phyloP scores from a whole-genome alignment of 2,888 invertebrate species.

The Cheilosia vernalis region DNA sequence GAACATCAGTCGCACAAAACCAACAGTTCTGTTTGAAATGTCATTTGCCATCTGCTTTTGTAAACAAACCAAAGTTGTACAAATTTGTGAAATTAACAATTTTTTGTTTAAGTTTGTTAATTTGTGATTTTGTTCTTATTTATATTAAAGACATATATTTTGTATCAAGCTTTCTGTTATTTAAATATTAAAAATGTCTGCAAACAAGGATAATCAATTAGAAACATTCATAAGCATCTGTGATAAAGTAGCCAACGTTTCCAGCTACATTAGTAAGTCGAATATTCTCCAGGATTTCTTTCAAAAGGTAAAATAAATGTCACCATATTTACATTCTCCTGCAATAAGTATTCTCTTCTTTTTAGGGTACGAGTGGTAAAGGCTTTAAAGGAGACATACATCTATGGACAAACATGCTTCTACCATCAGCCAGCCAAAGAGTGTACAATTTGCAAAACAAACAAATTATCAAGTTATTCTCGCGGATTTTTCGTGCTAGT shows the following conservation, averaged over 20 bases:
- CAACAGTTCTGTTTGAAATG: background rate
- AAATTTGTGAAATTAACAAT: slow-evolving; percentile 28
- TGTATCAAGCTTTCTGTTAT: background rate
- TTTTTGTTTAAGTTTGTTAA: background rate
- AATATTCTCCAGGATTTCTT: slow-evolving; percentile 88
- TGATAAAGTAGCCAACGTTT: slow-evolving; percentile 89
- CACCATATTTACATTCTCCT: background rate
- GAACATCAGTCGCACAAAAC: background rate
- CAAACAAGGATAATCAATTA: slow-evolving; percentile 88
- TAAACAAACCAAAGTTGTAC: slow-evolving; percentile 26
- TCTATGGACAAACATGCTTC: slow-evolving; percentile 91
- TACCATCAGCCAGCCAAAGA: slow-evolving; percentile 92
- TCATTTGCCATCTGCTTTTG: background rate
- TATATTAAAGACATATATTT: slow-evolving; percentile 14
- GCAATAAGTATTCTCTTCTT: background rate
- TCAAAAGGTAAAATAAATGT: slow-evolving; percentile 83
- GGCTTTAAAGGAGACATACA: slow-evolving; percentile 90
- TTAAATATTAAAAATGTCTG: slow-evolving; percentile 35
- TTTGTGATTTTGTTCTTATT: slow-evolving; percentile 20
- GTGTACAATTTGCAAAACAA: slow-evolving; percentile 97
- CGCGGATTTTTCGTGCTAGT: slow-evolving; percentile 89
- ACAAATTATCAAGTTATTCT: slow-evolving; percentile 94
- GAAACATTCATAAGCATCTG: slow-evolving; percentile 91
- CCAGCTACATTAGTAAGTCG: slow-evolving; percentile 93
- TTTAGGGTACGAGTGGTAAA: slow-evolving; percentile 85